Evolutionary conservation across 1,140 invertebrate species (phyloP).

Genomic region (Lycorma delicatula): DNA sequence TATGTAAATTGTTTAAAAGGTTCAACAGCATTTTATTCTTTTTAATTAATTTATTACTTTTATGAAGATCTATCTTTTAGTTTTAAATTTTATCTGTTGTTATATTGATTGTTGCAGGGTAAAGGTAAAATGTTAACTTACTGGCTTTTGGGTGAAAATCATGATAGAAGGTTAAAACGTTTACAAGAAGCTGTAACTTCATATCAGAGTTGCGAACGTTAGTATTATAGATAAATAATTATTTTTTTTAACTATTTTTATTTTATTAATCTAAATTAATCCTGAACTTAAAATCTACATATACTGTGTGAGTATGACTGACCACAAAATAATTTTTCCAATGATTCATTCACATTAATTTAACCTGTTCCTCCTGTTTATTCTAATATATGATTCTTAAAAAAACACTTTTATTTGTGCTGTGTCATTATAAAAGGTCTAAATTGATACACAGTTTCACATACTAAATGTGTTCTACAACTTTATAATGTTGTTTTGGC

Average conservation of each 20-base stretch:
- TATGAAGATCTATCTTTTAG: not conserved
- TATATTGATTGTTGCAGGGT: conserved; percentile 42
- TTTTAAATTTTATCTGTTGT: not conserved
- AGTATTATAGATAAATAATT: not conserved
- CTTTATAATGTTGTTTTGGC: no score
- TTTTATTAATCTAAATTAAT: conserved; percentile 9
- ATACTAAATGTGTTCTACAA: no score
- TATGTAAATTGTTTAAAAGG: not conserved
- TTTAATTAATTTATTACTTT: not conserved
- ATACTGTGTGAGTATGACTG: no score
- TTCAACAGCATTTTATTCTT: not conserved
- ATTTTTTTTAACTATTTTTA: conserved; percentile 9
- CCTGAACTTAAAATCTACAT: no score
- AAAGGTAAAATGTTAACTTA: conserved; percentile 67
- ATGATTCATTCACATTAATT: no score
- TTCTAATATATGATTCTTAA: not conserved
- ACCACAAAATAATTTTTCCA: no score
- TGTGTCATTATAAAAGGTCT: no score
- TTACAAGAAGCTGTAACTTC: conserved; percentile 18
- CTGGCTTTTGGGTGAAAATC: conserved; percentile 61
- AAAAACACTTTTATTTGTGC: no score
- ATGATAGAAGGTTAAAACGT: conserved; percentile 23
- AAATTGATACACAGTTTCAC: no score
- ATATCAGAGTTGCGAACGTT: conserved; percentile 24
- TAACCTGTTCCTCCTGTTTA: not conserved